Conservation (phyloP, 2,113 vertebrate species). For the Calyptommatus sinebrachiatus region DNA sequence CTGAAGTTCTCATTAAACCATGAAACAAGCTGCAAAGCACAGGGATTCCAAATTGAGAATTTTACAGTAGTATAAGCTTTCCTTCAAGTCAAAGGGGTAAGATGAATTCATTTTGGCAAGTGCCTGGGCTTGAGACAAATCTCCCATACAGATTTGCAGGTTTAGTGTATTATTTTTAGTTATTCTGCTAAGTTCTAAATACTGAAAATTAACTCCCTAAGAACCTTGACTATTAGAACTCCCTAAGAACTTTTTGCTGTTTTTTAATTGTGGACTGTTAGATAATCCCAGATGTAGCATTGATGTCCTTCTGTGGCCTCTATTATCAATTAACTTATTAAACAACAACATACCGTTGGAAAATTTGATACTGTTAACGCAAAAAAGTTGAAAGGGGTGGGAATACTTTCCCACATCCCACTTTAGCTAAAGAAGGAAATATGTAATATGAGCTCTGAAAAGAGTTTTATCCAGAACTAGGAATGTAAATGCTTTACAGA, state of each 20-base stretch:
- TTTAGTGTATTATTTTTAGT: background rate
- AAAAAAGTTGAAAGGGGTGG: constrained; percentile 24
- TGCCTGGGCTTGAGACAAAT: background rate
- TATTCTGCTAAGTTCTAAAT: background rate
- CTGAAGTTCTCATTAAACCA: background rate
- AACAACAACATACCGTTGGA: background rate
- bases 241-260: background rate
- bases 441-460: constrained; percentile 63
- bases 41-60: background rate
- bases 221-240: background rate
- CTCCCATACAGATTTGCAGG: background rate
- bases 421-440: constrained; percentile 60
- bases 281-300: background rate
- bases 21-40: background rate
- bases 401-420: constrained; percentile 42
- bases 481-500: constrained; percentile 70
- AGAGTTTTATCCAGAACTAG: constrained; percentile 62
- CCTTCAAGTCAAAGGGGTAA: background rate
- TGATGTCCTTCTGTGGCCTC: no score
- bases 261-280: background rate
- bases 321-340: background rate
- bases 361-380: constrained; percentile 25
- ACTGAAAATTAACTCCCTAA: background rate
- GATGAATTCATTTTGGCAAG: background rate
- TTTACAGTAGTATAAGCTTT: background rate